phyloP scores from a whole-genome alignment of 2,888 invertebrate genomes.

The Erebia epiphron region DNA sequence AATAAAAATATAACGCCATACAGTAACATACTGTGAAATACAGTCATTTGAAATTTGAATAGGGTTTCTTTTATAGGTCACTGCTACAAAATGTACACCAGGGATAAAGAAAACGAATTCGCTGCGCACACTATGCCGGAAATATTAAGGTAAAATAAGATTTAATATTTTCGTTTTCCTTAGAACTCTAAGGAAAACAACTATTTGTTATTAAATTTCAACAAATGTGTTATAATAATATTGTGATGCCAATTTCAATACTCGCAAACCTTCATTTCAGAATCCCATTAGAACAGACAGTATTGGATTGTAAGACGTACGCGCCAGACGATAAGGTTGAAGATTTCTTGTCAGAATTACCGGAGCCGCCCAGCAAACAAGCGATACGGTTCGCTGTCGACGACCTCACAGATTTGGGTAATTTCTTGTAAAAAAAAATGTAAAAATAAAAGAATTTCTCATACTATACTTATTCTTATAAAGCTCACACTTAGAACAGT shows the following conservation, averaged over 20 bases:
- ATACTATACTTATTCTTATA: no score
- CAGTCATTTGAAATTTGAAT: neutral
- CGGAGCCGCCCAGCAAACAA: conserved; percentile 82
- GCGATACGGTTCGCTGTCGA: conserved; percentile 82
- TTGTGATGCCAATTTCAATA: no score
- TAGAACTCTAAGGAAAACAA: no score
- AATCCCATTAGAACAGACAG: conserved; percentile 81
- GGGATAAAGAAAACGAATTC: conserved; percentile 75
- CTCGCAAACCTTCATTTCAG: conserved; percentile 46
- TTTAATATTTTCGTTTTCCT: no score
- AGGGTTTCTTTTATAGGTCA: conserved; percentile 73
- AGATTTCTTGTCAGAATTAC: conserved; percentile 83
- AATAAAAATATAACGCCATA: no score
- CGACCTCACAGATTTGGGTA: conserved; percentile 83
- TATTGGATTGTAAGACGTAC: conserved; percentile 85
- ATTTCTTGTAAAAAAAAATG: no score
- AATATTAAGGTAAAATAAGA: conserved; percentile 75
- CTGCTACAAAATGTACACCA: conserved; percentile 78
- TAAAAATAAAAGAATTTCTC: no score
- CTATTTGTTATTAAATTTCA: neutral
- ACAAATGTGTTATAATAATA: neutral
- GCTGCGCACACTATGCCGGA: conserved; percentile 83
- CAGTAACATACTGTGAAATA: neutral
- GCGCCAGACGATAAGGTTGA: conserved; percentile 81
- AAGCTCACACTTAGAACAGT: no score